A percentile compares a stretch with the other conserved stretches of the same genome.
Evolutionary conservation across 2,797 vertebrate genomes (phyloP).

Genomic region (Melanotaenia maccullochi): DNA sequence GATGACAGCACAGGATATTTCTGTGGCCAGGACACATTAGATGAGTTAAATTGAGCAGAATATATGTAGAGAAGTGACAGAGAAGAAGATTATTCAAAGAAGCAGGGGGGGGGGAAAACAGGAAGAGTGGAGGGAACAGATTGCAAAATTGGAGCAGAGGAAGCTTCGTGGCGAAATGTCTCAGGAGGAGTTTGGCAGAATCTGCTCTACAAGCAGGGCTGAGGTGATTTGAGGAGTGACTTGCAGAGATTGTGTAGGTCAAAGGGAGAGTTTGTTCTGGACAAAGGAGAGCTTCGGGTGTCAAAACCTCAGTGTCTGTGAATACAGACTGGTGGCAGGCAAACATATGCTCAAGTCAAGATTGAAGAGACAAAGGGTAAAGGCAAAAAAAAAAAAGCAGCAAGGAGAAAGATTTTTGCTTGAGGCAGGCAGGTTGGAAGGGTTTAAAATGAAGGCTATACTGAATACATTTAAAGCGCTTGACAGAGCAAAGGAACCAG

Average conservation of each 20-base stretch:
- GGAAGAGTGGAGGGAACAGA: slow-evolving; percentile 42
- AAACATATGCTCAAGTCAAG: slow-evolving; percentile 12
- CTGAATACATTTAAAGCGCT: slow-evolving; percentile 31
- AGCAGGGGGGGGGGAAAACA: slow-evolving; percentile 26
- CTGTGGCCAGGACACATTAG: slow-evolving; percentile 7
- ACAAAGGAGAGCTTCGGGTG: slow-evolving; percentile 34
- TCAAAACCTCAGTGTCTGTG: slow-evolving; percentile 1
- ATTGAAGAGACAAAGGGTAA: slow-evolving; percentile 1
- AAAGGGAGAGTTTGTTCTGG: slow-evolving; percentile 38
- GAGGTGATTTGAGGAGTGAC: slow-evolving; percentile 34
- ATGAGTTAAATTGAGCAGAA: slow-evolving; percentile 4
- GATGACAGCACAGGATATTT: slow-evolving; percentile 1
- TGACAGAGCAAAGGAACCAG: slow-evolving; percentile 23
- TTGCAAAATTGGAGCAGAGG: slow-evolving; percentile 69
- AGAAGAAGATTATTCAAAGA: slow-evolving; percentile 36
- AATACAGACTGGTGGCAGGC: background rate
- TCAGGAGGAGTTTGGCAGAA: slow-evolving; percentile 56
- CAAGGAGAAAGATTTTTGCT: slow-evolving; percentile 6
- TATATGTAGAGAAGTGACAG: slow-evolving; percentile 12
- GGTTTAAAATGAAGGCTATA: slow-evolving; percentile 16
- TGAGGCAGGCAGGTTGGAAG: slow-evolving; percentile 14
- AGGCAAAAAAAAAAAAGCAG: slow-evolving; percentile 2
- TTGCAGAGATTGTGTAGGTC: slow-evolving; percentile 38
- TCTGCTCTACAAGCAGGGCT: slow-evolving; percentile 26
- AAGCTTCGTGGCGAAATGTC: slow-evolving; percentile 51